A percentile compares a stretch with the other conserved stretches of the same genome.
Conservation (phyloP, 2,113 vertebrate species). For the Triplophysa dalaica region DNA sequence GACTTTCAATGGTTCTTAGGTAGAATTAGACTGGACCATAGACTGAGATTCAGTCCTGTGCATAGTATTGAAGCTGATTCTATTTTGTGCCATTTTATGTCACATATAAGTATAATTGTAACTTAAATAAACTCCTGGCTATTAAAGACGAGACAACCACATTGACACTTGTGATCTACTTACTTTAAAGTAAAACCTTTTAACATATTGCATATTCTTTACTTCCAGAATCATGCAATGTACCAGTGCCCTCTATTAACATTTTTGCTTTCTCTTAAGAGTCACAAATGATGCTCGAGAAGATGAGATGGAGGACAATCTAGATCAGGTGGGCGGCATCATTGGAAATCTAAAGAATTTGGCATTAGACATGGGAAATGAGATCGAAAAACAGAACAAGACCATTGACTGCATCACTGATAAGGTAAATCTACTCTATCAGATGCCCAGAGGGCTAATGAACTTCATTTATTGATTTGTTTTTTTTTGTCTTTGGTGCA, state of each 20-base stretch:
- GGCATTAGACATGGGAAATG: conserved; percentile 92
- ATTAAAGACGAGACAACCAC: no score
- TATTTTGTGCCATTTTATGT: no score
- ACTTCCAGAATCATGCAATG: not conserved
- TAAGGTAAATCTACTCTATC: conserved; percentile 75
- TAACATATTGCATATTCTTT: not conserved
- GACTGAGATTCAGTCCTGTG: no score
- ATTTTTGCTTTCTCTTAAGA: conserved; percentile 64
- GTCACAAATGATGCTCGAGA: conserved; percentile 93
- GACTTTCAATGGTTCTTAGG: no score
- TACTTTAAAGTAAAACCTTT: no score
- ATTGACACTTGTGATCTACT: no score
- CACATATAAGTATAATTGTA: no score
- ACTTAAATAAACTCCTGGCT: no score
- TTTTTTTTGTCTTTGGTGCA: no score
- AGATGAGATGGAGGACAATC: conserved; percentile 98
- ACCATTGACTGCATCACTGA: conserved; percentile 84
- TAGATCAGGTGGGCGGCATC: conserved; percentile 86
- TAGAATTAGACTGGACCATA: no score
- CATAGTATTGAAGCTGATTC: no score
- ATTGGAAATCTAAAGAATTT: conserved; percentile 89
- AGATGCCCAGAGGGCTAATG: not conserved
- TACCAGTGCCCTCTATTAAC: not conserved
- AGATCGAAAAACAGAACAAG: conserved; percentile 91
- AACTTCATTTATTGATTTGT: no score